A percentile compares a stretch with the other conserved stretches of the same genome.
phyloP scores from a whole-genome alignment of 2,113 vertebrate species.

The Misgurnus mizolepis region DNA sequence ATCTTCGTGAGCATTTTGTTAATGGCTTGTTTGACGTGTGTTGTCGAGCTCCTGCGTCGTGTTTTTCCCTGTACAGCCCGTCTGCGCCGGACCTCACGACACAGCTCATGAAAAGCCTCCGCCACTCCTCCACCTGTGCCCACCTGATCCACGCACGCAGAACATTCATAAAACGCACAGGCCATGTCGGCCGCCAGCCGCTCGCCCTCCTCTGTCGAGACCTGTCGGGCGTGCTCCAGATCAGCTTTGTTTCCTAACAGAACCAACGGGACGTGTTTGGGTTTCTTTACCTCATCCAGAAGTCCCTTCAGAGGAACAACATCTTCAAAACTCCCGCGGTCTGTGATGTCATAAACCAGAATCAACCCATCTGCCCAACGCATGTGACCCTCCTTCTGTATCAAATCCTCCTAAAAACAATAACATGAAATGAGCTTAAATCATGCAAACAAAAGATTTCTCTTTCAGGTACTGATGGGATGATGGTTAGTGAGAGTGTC shows the following conservation, averaged over 20 bases:
- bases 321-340: constrained; percentile 94
- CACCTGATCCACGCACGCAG: constrained; percentile 88
- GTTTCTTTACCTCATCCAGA: constrained; percentile 92
- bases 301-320: constrained; percentile 86
- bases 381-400: constrained; percentile 92
- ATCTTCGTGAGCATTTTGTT: constrained; percentile 99
- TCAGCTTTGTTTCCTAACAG: constrained; percentile 97
- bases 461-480: too few species aligned
- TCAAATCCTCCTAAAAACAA: constrained; percentile 84
- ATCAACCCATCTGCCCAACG: constrained; percentile 96
- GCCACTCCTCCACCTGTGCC: constrained; percentile 79
- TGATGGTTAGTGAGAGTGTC: background rate
- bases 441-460: too few species aligned
- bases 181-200: constrained; percentile 92
- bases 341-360: constrained; percentile 96
- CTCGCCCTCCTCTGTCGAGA: constrained; percentile 93
- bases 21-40: constrained; percentile 97
- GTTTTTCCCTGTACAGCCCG: constrained; percentile 94
- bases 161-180: constrained; percentile 96
- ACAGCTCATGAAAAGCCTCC: constrained; percentile 94
- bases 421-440: background rate
- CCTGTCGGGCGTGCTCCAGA: constrained; percentile 91
- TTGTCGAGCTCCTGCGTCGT: constrained; percentile 92
- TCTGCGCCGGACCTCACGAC: constrained; percentile 88
- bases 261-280: constrained; percentile 91